Evolutionary conservation across 2,113 vertebrate species (phyloP).

Genomic region (Neogobius melanostomus): DNA sequence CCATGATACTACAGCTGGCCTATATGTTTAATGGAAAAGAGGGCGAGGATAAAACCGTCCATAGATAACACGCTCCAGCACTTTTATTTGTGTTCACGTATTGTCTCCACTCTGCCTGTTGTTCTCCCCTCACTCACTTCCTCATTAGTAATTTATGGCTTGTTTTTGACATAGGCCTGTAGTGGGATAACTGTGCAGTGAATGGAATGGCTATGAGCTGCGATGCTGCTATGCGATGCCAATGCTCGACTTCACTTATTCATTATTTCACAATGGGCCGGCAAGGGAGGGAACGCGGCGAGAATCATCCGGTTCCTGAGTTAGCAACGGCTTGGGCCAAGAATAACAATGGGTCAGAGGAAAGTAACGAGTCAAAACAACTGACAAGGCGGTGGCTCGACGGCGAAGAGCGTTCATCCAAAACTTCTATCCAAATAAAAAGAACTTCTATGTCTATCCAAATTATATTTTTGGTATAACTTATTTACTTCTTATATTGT

Average conservation of each 20-base stretch:
- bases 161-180: slow-evolving; percentile 52
- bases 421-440: too few species aligned
- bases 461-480: too few species aligned
- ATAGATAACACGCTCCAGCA: slow-evolving; percentile 43
- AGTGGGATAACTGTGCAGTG: slow-evolving; percentile 46
- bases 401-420: too few species aligned
- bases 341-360: not conserved
- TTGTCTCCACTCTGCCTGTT: slow-evolving; percentile 51
- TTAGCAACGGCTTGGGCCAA: slow-evolving; percentile 8
- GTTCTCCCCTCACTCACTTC: slow-evolving; percentile 43
- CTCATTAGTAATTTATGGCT: slow-evolving; percentile 64
- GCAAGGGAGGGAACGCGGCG: not conserved
- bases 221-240: slow-evolving; percentile 26
- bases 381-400: not conserved
- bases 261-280: not conserved
- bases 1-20: slow-evolving; percentile 44
- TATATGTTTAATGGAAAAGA: slow-evolving; percentile 66
- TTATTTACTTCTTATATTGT: too few species aligned
- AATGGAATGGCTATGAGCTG: slow-evolving; percentile 50
- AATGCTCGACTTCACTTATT: slow-evolving; percentile 23
- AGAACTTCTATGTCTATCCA: too few species aligned
- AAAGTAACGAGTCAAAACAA: not conserved
- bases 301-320: slow-evolving; percentile 4
- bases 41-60: slow-evolving; percentile 41
- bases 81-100: slow-evolving; percentile 45